phyloP scores from a whole-genome alignment of 2,113 vertebrate species.

The Archocentrus centrarchus region DNA sequence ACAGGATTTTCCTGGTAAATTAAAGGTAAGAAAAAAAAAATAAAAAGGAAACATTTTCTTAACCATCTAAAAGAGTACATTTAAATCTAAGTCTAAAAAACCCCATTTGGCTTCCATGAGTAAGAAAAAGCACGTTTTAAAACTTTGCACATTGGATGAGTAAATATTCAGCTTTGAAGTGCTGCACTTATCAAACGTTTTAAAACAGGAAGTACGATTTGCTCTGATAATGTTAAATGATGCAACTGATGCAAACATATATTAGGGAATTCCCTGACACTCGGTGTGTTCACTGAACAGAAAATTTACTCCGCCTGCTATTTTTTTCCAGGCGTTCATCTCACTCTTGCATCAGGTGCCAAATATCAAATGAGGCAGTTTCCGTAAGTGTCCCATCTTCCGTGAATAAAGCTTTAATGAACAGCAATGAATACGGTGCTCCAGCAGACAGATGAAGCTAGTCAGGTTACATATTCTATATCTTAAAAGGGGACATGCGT shows the following conservation, averaged over 20 bases:
- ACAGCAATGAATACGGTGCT: not conserved
- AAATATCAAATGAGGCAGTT: not conserved
- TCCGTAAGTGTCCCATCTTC: not conserved
- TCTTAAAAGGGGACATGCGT: not conserved
- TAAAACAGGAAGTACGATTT: not conserved
- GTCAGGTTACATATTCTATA: not conserved
- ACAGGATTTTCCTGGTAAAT: too few relatives aligned
- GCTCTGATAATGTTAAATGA: not conserved
- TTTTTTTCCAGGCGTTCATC: not conserved
- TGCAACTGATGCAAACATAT: not conserved
- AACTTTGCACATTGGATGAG: not conserved
- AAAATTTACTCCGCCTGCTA: not conserved
- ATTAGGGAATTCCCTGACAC: not conserved
- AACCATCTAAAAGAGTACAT: not conserved
- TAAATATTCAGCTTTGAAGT: not conserved
- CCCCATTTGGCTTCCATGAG: not conserved
- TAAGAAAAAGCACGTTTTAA: not conserved
- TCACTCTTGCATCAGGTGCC: not conserved
- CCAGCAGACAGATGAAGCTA: not conserved
- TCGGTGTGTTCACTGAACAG: not conserved
- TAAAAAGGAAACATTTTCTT: not conserved
- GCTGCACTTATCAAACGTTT: not conserved
- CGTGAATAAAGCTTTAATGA: slow-evolving; percentile 1
- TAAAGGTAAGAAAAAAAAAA: not conserved
- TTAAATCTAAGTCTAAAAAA: not conserved